Evolutionary conservation across 2,113 vertebrate species (phyloP), one percentile per base, ranked within the genome.

Genomic region (Syngnathus scovelli): DNA sequence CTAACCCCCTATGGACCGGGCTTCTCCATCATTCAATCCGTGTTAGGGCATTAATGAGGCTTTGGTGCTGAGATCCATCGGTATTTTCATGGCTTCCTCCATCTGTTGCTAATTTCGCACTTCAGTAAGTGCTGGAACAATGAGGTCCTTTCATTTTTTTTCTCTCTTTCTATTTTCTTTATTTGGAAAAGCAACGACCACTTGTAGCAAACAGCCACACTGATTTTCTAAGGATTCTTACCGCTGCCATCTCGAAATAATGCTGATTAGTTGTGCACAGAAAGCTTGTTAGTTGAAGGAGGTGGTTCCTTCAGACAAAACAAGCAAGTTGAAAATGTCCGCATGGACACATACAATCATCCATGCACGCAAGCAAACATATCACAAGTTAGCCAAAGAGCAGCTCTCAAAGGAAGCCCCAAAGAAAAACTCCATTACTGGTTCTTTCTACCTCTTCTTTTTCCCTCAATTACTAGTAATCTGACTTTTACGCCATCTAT

Each of bases 401-500:
- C 55, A 76, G 51, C 18, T 60, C 33, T 59, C 63, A 41, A 61
- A 64, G 74, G 11, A 65, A 72, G 69, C 78, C 68, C 64, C 69
- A 70, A 84, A 69, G 61, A 64, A 41, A n/a, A 71, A 64, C 71
- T 33, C 74, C 69, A 78, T 80, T 70, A 81, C 43, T 66, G 63
- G 19, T 61, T 74, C 70, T 71, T 39, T 60, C 59, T 48, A 65
- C 49, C 38, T 54, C 39, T 61, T 71, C 65, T 59, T 68, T 74
- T 55, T 82, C 43, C 77, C 67, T 69, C 79, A 77, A 81, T 85
- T 80, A 80, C 67, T 63, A 64, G 71, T 70, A 71, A 70, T 79
- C 74, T 68, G 58, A 70, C 67, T 81, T 61, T 55, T 70, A 70
- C 68, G 72, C 74, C 38, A 43, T 56, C n/a, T 54, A 39, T 66